These are phyloP conservation scores for Apteryx owenii DNA, from an alignment of 2,113 vertebrate species.

Conservation along the genomic window DNA sequence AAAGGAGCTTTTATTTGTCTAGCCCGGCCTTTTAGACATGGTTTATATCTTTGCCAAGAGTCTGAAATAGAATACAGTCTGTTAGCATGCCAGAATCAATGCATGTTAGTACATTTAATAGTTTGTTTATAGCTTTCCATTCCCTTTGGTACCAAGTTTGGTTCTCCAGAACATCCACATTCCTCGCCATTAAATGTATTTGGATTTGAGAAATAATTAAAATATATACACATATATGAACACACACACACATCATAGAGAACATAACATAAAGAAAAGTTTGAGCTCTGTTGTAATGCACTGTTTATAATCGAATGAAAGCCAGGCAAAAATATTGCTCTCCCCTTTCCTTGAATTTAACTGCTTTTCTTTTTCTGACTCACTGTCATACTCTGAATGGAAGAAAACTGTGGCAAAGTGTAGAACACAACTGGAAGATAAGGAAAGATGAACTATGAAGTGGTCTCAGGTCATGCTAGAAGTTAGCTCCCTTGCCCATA, in stretches of 20 bases:
- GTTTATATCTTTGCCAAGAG: background rate
- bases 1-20: background rate
- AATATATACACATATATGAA: fast-evolving
- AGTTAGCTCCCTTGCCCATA: background rate
- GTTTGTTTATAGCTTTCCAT: background rate
- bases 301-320: background rate
- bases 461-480: background rate
- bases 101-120: background rate
- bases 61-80: background rate
- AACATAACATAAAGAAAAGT: background rate
- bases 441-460: background rate
- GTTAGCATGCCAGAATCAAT: background rate
- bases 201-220: background rate
- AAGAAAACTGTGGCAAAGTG: background rate
- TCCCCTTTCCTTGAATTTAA: background rate
- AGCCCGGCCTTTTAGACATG: background rate
- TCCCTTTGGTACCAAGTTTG: background rate
- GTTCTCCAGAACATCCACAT: background rate
- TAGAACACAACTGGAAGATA: background rate
- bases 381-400: background rate
- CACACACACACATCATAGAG: background rate
- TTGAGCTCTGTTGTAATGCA: background rate
- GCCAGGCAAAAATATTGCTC: background rate
- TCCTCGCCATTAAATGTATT: background rate
- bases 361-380: background rate